These are phyloP conservation scores for Amorpha juglandis DNA, from an alignment of 2,888 invertebrate genomes.

Conservation along the genomic window DNA sequence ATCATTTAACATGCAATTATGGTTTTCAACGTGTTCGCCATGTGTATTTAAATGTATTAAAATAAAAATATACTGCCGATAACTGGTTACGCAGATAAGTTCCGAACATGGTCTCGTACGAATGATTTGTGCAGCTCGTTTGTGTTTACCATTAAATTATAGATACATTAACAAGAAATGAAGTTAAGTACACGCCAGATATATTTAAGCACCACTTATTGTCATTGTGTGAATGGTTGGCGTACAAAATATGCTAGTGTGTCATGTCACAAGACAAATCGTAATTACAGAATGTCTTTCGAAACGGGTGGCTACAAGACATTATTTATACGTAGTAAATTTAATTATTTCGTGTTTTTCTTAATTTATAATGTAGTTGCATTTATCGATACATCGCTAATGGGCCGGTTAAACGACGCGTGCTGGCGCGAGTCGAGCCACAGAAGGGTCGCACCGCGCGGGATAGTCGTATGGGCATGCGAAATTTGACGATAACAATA, in stretches of 20 bases:
- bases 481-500: too few species aligned
- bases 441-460: too few species aligned
- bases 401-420: too few species aligned
- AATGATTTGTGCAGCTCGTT: conserved; percentile 49
- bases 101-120: conserved; percentile 39
- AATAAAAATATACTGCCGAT: conserved; percentile 40
- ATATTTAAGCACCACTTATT: conserved; percentile 45
- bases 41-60: conserved; percentile 43
- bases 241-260: conserved; percentile 25
- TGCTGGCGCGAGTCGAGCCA: too few species aligned
- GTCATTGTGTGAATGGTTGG: conserved; percentile 37
- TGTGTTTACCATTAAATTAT: conserved; percentile 49
- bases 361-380: background rate
- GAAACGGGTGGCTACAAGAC: background rate
- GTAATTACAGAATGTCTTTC: conserved; percentile 4
- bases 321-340: too few species aligned
- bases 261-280: conserved; percentile 11
- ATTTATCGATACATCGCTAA: background rate
- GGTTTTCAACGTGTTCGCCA: conserved; percentile 38
- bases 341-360: too few species aligned
- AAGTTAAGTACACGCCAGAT: conserved; percentile 38
- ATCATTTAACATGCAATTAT: conserved; percentile 46
- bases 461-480: too few species aligned
- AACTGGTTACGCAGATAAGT: conserved; percentile 44
- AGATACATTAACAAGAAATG: conserved; percentile 41